These are phyloP conservation scores for Ficedula albicollis DNA, from an alignment of 2,797 vertebrate species.

Conservation along the genomic window DNA sequence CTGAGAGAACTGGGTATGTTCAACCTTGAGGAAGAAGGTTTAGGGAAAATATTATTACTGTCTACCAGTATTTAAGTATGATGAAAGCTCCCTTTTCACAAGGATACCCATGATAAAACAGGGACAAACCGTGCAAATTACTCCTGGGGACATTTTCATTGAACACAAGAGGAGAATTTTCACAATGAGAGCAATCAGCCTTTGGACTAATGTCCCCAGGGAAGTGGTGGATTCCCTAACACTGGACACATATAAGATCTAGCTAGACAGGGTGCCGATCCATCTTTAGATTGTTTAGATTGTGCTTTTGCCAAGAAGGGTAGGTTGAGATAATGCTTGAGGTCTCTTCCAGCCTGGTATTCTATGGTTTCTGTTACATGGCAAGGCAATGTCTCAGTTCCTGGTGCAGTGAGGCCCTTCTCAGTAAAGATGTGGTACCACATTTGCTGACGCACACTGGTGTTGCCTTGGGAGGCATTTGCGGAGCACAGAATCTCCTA, in stretches of 20 bases:
- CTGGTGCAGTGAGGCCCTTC: background rate
- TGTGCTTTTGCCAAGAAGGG: background rate
- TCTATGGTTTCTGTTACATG: background rate
- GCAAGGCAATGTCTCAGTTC: background rate
- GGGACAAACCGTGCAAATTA: background rate
- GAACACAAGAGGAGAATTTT: background rate
- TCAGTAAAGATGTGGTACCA: accelerated
- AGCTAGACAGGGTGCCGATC: background rate
- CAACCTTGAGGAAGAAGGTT: background rate
- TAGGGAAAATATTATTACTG: background rate
- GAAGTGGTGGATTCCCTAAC: background rate
- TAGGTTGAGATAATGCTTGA: background rate
- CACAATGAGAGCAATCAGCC: background rate
- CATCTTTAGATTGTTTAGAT: background rate
- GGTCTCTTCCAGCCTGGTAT: background rate
- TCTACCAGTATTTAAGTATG: background rate
- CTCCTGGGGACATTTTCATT: background rate
- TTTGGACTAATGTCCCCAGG: background rate
- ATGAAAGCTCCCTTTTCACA: background rate
- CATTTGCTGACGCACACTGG: accelerated
- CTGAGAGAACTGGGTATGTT: background rate
- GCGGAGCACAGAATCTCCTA: background rate
- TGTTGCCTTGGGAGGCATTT: background rate
- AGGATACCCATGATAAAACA: background rate
- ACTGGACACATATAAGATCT: background rate